Evolutionary conservation across 2,888 invertebrate species (phyloP).

Genomic region (Cephus rjabovi): DNA sequence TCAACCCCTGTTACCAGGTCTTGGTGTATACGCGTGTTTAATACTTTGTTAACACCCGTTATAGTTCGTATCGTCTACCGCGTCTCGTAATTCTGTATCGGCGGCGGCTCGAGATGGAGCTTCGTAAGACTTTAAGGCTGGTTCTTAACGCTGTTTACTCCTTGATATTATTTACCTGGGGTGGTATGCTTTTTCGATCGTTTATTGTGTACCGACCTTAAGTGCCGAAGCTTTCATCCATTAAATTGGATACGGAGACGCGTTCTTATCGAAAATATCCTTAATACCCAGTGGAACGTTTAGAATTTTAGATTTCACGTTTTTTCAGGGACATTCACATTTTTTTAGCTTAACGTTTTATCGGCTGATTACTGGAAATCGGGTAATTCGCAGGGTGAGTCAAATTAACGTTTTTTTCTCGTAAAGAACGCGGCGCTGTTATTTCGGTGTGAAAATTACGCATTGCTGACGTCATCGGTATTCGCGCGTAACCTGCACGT

Average conservation of each 20-base stretch:
- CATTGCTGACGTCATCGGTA: background rate
- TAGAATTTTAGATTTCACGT: background rate
- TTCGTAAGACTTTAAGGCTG: background rate
- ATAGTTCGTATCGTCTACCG: too few relatives aligned
- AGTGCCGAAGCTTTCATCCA: background rate
- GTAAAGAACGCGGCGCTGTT: background rate
- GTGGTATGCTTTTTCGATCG: background rate
- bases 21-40: too few relatives aligned
- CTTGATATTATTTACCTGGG: background rate
- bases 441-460: background rate
- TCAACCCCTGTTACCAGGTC: background rate
- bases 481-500: background rate
- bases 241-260: too few relatives aligned
- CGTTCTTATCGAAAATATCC: too few relatives aligned
- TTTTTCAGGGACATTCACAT: background rate
- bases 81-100: background rate
- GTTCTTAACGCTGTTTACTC: background rate
- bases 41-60: too few relatives aligned
- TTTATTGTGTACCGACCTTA: background rate
- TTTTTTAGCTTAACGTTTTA: background rate
- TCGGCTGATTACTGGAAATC: background rate
- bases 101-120: background rate
- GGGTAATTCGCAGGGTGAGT: background rate
- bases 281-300: background rate
- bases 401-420: background rate